These are phyloP conservation scores for Listronotus bonariensis DNA, from an alignment of 1,140 invertebrate species.

Conservation along the genomic window DNA sequence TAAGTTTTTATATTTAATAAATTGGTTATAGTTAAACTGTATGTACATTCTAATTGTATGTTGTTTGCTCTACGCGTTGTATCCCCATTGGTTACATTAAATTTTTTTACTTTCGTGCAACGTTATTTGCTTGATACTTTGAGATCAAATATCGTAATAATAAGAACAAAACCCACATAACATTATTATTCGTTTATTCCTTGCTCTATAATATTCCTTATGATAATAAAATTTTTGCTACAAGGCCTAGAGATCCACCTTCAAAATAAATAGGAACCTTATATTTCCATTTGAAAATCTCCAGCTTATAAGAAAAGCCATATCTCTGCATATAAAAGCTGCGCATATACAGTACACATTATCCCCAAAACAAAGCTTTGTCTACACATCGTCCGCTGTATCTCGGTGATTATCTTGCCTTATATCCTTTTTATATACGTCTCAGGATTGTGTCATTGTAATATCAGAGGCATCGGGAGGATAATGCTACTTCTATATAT, in stretches of 20 bases:
- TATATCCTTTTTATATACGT: slow-evolving; percentile 31
- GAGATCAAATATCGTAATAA: too few species aligned
- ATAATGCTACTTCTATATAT: slow-evolving; percentile 5
- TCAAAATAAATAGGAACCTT: slow-evolving; percentile 29
- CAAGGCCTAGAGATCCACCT: slow-evolving; percentile 2
- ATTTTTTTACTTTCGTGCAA: too few species aligned
- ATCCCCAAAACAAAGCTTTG: slow-evolving; percentile 34
- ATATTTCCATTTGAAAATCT: slow-evolving; percentile 34
- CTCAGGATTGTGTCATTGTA: slow-evolving; percentile 28
- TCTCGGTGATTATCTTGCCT: slow-evolving; percentile 28
- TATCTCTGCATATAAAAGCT: slow-evolving; percentile 29
- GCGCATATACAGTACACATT: slow-evolving; percentile 31
- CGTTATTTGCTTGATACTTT: too few species aligned
- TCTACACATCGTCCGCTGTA: slow-evolving; percentile 30
- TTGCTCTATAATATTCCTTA: not conserved
- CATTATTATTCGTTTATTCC: not conserved
- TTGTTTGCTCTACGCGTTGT: too few species aligned
- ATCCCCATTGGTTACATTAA: too few species aligned
- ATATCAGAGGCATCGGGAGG: slow-evolving; percentile 21
- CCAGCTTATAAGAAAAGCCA: slow-evolving; percentile 17
- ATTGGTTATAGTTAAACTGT: too few species aligned
- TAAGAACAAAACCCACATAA: not conserved
- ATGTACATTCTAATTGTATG: too few species aligned
- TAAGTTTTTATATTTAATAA: too few species aligned
- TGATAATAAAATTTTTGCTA: too few species aligned